These are phyloP conservation scores for Eurystomus glaucurus DNA, from an alignment of 2,797 vertebrate genomes.

Conservation along the genomic window DNA sequence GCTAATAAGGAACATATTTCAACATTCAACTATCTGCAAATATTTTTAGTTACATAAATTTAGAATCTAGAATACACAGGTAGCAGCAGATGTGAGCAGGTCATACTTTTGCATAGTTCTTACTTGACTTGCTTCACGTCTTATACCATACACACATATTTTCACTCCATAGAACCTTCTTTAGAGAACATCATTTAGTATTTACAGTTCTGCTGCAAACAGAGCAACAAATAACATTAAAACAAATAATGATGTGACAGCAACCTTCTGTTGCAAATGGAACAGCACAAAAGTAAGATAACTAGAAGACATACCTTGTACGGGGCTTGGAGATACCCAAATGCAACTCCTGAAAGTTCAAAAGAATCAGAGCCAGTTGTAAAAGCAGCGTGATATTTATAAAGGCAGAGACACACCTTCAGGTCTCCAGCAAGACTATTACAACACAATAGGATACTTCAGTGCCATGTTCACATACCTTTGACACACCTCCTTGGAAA, in stretches of 20 bases:
- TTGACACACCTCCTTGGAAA: slow-evolving; percentile 75
- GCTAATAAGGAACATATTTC: neutral
- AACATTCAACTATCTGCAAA: neutral
- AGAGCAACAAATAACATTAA: neutral
- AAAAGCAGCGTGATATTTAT: slow-evolving; percentile 47
- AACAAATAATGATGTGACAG: neutral
- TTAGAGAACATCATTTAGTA: neutral
- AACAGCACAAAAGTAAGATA: neutral
- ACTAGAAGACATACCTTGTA: slow-evolving; percentile 68
- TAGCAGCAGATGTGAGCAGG: neutral
- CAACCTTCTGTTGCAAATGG: neutral
- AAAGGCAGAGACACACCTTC: slow-evolving; percentile 75
- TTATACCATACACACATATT: neutral
- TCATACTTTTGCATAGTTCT: neutral
- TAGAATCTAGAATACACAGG: neutral
- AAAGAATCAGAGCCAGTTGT: neutral
- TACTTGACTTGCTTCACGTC: neutral
- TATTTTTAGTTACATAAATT: neutral
- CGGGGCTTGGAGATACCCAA: neutral
- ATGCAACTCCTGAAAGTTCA: neutral
- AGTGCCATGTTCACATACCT: neutral
- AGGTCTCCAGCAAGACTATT: slow-evolving; percentile 29
- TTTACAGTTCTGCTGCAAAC: neutral
- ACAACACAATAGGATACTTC: slow-evolving; percentile 52
- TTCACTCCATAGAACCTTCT: neutral